Conservation (phyloP, 2,113 vertebrate species). For the Tylochromis polylepis region DNA sequence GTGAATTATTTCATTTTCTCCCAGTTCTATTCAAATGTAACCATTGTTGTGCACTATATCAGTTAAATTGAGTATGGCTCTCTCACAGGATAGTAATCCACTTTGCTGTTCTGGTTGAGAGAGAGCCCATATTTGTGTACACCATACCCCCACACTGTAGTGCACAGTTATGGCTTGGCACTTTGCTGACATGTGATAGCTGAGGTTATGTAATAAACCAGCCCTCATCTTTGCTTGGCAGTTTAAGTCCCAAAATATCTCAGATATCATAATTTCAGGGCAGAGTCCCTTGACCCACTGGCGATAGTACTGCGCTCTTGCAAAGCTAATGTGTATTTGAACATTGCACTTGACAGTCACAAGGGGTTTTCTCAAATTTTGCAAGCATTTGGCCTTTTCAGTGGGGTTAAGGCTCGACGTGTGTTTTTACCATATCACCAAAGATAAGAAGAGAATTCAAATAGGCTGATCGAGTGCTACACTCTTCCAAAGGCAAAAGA, state of each 20-base stretch:
- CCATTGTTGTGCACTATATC: not conserved
- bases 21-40: not conserved
- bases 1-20: not conserved
- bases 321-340: not conserved
- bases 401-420: not conserved
- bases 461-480: not conserved
- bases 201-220: conserved; percentile 41
- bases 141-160: not conserved
- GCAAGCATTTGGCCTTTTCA: not conserved
- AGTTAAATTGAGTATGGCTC: not conserved
- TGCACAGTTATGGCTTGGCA: not conserved
- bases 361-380: not conserved
- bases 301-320: not conserved
- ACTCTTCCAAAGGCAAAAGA: not conserved
- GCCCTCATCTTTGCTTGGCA: not conserved
- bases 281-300: not conserved
- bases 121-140: conserved; percentile 18
- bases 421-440: not conserved
- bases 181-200: conserved; percentile 30
- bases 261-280: conserved; percentile 18
- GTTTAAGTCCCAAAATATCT: conserved; percentile 43
- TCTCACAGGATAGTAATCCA: not conserved
- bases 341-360: not conserved
- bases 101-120: not conserved
- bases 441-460: not conserved